Percentiles rank a stretch among this genome's conserved stretches.
phyloP scores from a whole-genome alignment of 1,140 invertebrate species.

The Drosophila obscura region DNA sequence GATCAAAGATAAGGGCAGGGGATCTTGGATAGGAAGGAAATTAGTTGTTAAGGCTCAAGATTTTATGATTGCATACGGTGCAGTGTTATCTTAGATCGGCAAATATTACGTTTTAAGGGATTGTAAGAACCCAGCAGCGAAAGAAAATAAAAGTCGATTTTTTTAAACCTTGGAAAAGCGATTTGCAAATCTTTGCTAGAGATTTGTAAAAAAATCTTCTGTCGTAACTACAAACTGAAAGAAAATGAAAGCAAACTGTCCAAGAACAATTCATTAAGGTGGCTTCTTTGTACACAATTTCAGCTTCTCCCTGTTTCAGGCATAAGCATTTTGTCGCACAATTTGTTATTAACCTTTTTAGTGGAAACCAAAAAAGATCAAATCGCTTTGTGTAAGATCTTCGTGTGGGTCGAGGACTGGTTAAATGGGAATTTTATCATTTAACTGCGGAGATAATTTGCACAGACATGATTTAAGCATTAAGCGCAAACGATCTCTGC shows the following conservation, averaged over 20 bases:
- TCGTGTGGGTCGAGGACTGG: conserved; percentile 21
- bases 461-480: conserved; percentile 60
- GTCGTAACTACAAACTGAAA: not conserved
- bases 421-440: conserved; percentile 30
- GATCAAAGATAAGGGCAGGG: not conserved
- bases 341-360: conserved; percentile 59
- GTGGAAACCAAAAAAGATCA: conserved; percentile 11
- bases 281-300: not conserved
- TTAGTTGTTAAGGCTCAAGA: too few species aligned
- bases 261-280: too few species aligned
- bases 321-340: conserved; percentile 38
- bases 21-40: too few species aligned
- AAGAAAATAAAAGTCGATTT: too few species aligned
- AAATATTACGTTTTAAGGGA: not conserved
- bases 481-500: conserved; percentile 41
- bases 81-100: too few species aligned
- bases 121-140: too few species aligned
- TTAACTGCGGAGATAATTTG: conserved; percentile 45
- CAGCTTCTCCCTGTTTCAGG: not conserved
- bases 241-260: too few species aligned
- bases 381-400: conserved; percentile 14
- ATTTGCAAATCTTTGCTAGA: too few species aligned
- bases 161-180: too few species aligned
- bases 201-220: not conserved
- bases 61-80: too few species aligned